Conservation (phyloP, 2,797 vertebrate species). For the Gymnopithys bicolor region DNA sequence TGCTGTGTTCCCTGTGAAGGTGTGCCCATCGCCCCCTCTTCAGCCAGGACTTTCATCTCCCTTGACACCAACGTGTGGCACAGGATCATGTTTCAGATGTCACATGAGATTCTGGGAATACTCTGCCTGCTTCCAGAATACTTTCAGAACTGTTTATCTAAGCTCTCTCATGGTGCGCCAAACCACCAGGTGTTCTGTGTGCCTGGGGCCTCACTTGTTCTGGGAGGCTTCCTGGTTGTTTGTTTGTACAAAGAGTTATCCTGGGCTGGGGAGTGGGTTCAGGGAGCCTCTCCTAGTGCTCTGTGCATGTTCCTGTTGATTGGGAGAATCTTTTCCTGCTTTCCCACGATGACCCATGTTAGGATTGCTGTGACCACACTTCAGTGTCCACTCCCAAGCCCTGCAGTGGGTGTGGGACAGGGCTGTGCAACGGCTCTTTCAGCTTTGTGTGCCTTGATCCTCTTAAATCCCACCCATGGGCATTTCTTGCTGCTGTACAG, state of each 20-base stretch:
- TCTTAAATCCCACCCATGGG: not conserved
- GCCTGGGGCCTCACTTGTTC: constrained; percentile 32
- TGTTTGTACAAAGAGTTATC: constrained; percentile 12
- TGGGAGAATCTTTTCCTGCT: not conserved
- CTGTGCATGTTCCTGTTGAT: not conserved
- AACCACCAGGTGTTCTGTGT: constrained; percentile 46
- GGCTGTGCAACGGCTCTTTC: not conserved
- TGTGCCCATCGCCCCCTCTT: not conserved
- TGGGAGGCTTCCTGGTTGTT: constrained; percentile 35
- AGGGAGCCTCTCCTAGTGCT: not conserved
- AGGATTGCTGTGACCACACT: not conserved
- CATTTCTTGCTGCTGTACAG: not conserved
- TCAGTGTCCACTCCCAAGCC: not conserved
- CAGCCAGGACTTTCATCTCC: not conserved
- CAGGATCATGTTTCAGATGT: not conserved
- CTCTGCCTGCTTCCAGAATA: not conserved
- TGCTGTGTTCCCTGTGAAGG: not conserved
- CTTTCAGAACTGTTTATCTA: constrained; percentile 35
- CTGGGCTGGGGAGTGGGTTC: not conserved
- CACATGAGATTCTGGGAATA: constrained; percentile 6
- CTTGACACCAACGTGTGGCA: not conserved
- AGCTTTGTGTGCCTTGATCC: not conserved
- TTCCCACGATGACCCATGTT: fast-evolving
- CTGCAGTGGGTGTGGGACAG: not conserved
- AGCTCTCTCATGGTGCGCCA: not conserved